Percentiles rank a stretch among this genome's conserved stretches.
These are phyloP conservation scores for Puffinus mauretanicus DNA, from an alignment of 2,113 vertebrate species.

Conservation along the genomic window DNA sequence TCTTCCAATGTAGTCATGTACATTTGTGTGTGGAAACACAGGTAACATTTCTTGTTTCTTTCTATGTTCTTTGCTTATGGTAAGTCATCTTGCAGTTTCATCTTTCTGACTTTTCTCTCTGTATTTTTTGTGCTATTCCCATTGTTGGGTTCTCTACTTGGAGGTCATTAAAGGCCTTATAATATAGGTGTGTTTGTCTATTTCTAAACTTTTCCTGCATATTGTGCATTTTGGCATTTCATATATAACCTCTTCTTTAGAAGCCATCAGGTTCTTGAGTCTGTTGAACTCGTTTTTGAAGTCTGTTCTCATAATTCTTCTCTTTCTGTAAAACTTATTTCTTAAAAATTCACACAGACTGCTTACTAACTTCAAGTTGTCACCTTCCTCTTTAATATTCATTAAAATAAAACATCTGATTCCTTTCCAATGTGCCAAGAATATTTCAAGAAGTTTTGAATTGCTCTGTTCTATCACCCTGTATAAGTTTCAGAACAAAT, in stretches of 20 bases:
- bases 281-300: not conserved
- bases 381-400: not conserved
- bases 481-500: not conserved
- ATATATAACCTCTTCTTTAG: not conserved
- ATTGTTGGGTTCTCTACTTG: not conserved
- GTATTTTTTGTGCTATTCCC: not conserved
- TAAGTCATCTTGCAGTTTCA: not conserved
- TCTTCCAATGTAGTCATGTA: not conserved
- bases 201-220: not conserved
- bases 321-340: not conserved
- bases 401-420: not conserved
- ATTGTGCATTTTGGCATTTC: not conserved
- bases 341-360: not conserved
- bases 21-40: not conserved
- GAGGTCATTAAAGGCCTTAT: not conserved
- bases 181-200: not conserved
- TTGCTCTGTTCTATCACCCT: not conserved
- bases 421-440: not conserved
- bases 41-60: not conserved
- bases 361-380: not conserved
- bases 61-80: not conserved
- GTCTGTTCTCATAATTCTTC: not conserved
- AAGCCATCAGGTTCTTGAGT: not conserved
- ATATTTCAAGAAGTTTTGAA: not conserved
- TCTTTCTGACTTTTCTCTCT: not conserved